These are phyloP conservation scores for Brachionus rubens DNA, from an alignment of 1,140 invertebrate species.

Conservation along the genomic window DNA sequence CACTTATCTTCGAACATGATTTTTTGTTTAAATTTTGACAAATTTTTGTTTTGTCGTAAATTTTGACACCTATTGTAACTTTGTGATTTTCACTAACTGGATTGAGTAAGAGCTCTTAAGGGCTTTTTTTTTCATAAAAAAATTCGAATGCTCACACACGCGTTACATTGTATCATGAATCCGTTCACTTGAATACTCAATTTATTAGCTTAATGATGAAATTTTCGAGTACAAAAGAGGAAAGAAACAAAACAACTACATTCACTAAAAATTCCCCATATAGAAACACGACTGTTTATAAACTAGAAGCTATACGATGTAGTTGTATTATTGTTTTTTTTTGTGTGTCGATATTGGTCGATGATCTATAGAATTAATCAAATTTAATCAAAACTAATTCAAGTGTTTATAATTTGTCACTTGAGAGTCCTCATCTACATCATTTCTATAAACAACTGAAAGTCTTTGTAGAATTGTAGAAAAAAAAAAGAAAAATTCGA, in stretches of 20 bases:
- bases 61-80: conserved; percentile 22
- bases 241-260: no score
- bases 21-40: conserved; percentile 21
- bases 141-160: conserved; percentile 34
- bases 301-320: no score
- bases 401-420: conserved; percentile 45
- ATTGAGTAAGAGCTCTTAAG: neutral
- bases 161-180: neutral
- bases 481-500: conserved; percentile 19
- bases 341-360: no score
- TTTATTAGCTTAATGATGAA: conserved; percentile 37
- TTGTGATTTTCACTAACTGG: no score
- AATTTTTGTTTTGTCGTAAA: neutral
- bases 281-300: neutral
- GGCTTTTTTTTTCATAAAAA: neutral
- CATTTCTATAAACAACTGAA: conserved; percentile 4
- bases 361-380: neutral
- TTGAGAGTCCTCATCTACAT: conserved; percentile 44
- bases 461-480: neutral
- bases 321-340: no score
- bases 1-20: neutral
- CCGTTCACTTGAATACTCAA: conserved; percentile 23
- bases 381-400: conserved; percentile 43
- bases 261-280: no score
- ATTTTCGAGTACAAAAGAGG: neutral